Evolutionary conservation across 1,140 invertebrate genomes (phyloP).

Genomic region (Lepidurus arcticus): DNA sequence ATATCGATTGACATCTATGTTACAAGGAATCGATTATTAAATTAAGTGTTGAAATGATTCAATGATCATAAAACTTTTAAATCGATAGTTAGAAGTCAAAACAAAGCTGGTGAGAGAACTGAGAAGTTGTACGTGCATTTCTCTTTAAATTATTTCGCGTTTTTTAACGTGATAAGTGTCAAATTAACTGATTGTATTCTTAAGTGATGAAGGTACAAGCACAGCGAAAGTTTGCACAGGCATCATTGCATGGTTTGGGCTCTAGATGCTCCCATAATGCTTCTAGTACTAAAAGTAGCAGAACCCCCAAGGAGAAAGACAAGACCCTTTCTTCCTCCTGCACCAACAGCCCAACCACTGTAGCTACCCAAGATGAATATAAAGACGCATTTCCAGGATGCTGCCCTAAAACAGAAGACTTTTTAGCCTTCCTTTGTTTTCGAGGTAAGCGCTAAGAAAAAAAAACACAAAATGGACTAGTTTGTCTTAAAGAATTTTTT

Average conservation of each 20-base stretch:
- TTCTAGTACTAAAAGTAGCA: constrained; percentile 48
- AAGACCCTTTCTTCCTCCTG: constrained; percentile 41
- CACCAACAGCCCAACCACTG: constrained; percentile 51
- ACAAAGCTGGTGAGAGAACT: no score
- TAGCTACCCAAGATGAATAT: constrained; percentile 52
- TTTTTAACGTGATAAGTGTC: no score
- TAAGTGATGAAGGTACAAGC: constrained; percentile 57
- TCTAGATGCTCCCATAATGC: constrained; percentile 53
- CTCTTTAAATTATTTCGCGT: no score
- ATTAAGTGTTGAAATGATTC: no score
- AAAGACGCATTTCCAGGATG: constrained; percentile 40
- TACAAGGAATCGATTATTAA: no score
- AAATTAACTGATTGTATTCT: not conserved
- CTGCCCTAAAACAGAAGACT: constrained; percentile 80
- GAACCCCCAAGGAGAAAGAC: constrained; percentile 34
- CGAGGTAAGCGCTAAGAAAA: constrained; percentile 52
- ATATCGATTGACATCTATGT: no score
- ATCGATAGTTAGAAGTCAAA: no score
- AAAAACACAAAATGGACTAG: not conserved
- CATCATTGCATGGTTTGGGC: constrained; percentile 52
- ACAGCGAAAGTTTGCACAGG: constrained; percentile 86
- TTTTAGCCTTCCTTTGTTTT: constrained; percentile 81
- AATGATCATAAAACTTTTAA: no score
- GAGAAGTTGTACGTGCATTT: no score
- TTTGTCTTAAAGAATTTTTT: not conserved